Evolutionary conservation across 2,113 vertebrate genomes (phyloP), one percentile per base, ranked within the genome.

Genomic region (Lasiurus cinereus): DNA sequence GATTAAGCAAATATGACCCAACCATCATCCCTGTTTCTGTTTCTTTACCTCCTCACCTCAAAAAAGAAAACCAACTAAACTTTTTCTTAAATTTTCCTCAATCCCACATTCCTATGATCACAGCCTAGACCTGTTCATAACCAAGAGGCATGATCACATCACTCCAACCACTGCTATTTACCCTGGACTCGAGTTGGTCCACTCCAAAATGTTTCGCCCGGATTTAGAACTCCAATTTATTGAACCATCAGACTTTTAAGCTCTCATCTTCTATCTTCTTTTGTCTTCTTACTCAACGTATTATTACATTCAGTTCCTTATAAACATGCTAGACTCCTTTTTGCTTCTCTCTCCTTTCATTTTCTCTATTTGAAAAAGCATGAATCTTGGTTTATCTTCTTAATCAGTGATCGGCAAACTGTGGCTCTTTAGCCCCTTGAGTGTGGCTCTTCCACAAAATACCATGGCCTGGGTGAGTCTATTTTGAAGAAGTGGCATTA

Each of bases 31-130:
- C 12, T 33, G 46, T 6, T 77, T 90, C 1, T 72, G 9, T 82
- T 86, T 94, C 24, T 69, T 95, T 15, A 94, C 6, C 8, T 59
- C 7, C 10, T 87, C n/a, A 50, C 9, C 91, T 73, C 2, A 27
- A 84, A 22, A 2, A 88, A 72, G 39, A 46, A 7, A 21, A 19
- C 54, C 19, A 56, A 56, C 0, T 3, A 88, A 80, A 29, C 1
- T 39, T 86, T 93, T 84, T 27, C 19, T 72, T 62, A 69, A 89
- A 59, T 14, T 52, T 22, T 11, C 11, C 10, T 87, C 48, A 64
- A 24, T 1, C 1, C 6, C 72, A 33, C 10, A 31, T 94, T 83
- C 13, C 19, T 56, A 0, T 31, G 24, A 62, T 48, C 11, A 86
- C 1, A n/a, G 3, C 21, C 14, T 92, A 56, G 36, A 85, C 29